Percentiles rank a stretch among this genome's conserved stretches.
Conservation (phyloP, 2,797 vertebrate species). For the Phrynocephalus guinanensis region DNA sequence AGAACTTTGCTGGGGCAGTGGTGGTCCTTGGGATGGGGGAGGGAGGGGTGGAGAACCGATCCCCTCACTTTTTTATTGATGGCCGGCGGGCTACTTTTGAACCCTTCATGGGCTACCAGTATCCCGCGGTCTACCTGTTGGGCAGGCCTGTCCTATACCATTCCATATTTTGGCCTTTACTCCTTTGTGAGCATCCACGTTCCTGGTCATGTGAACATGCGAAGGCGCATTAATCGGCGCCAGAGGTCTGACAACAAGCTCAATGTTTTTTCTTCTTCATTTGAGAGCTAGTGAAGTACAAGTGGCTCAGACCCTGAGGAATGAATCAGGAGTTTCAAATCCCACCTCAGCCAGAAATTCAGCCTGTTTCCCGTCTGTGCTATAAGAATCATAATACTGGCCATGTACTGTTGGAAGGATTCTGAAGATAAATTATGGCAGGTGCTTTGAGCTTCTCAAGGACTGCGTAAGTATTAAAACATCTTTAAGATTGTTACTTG, state of each 20-base stretch:
- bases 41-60: too few relatives aligned
- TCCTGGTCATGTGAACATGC: neutral
- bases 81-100: too few relatives aligned
- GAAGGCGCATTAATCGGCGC: neutral
- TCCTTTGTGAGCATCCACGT: neutral
- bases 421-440: neutral
- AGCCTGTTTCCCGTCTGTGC: too few relatives aligned
- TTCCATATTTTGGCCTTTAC: constrained; percentile 9
- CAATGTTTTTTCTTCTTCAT: neutral
- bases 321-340: neutral
- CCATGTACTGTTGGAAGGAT: neutral
- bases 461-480: neutral
- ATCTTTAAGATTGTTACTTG: neutral
- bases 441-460: neutral
- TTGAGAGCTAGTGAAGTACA: too few relatives aligned
- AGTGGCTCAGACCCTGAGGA: neutral
- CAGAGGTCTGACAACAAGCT: neutral
- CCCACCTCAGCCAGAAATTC: neutral
- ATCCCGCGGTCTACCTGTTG: too few relatives aligned
- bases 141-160: too few relatives aligned
- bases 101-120: too few relatives aligned
- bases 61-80: too few relatives aligned
- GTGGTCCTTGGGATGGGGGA: too few relatives aligned
- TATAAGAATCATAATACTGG: neutral
- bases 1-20: too few relatives aligned